phyloP scores from a whole-genome alignment of 2,113 vertebrate genomes.

The Pollimyrus isidori region DNA sequence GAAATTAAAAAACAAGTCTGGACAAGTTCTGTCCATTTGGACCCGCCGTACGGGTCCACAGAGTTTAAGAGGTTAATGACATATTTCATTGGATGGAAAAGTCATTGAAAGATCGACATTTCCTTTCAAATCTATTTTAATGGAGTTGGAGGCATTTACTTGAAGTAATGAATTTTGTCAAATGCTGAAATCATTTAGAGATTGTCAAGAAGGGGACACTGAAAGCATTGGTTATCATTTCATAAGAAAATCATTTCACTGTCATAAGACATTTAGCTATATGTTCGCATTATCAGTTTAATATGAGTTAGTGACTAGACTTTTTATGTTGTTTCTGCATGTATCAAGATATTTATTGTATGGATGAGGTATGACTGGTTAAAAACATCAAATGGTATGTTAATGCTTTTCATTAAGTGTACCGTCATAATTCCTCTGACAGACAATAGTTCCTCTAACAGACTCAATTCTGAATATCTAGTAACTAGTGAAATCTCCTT shows the following conservation, averaged over 20 bases:
- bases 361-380: not conserved
- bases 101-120: conserved; percentile 29
- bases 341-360: not conserved
- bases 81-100: conserved; percentile 18
- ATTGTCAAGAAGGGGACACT: conserved; percentile 27
- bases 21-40: too few species aligned
- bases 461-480: not conserved
- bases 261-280: conserved; percentile 36
- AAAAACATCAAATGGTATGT: not conserved
- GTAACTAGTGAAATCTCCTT: not conserved
- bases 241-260: conserved; percentile 31
- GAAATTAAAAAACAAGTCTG: too few species aligned
- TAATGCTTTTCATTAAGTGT: too few species aligned
- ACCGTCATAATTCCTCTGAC: too few species aligned
- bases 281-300: conserved; percentile 24
- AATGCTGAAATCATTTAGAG: conserved; percentile 35
- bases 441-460: too few species aligned
- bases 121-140: conserved; percentile 24
- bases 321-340: not conserved
- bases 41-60: too few species aligned
- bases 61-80: too few species aligned
- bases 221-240: conserved; percentile 25
- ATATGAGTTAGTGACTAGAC: not conserved
- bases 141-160: conserved; percentile 31
- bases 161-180: conserved; percentile 39